These are phyloP conservation scores for Zele albiditarsus DNA, from an alignment of 2,888 invertebrate species.

Conservation along the genomic window DNA sequence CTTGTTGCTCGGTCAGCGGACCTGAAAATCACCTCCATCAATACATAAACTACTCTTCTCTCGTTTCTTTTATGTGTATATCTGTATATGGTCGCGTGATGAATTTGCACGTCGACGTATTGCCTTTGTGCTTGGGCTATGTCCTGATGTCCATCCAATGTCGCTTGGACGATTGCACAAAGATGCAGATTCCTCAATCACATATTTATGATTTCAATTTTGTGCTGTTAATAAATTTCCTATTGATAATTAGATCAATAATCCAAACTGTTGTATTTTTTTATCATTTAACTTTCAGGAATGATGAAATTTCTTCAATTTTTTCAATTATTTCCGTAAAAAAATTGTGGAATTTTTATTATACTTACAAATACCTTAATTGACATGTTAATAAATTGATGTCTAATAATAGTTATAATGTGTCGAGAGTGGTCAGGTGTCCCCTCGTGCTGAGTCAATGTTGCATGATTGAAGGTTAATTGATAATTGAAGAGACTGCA, in stretches of 20 bases:
- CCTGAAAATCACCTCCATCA: constrained; percentile 36
- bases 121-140: background rate
- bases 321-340: no score
- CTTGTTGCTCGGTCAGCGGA: constrained; percentile 29
- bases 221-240: no score
- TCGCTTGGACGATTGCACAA: constrained; percentile 12
- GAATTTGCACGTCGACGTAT: constrained; percentile 19
- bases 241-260: no score
- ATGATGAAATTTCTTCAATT: no score
- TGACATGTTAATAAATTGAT: background rate
- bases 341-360: no score
- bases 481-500: constrained; percentile 13
- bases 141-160: background rate
- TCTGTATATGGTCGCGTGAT: background rate
- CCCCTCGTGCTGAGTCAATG: constrained; percentile 35
- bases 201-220: no score
- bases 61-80: background rate
- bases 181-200: background rate
- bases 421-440: background rate
- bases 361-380: no score
- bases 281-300: no score
- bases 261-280: no score
- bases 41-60: constrained; percentile 26
- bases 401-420: constrained; percentile 1
- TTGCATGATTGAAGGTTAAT: constrained; percentile 41